A percentile compares a stretch with the other conserved stretches of the same genome.
phyloP scores from a whole-genome alignment of 2,113 vertebrate genomes.

The Scalopus aquaticus region DNA sequence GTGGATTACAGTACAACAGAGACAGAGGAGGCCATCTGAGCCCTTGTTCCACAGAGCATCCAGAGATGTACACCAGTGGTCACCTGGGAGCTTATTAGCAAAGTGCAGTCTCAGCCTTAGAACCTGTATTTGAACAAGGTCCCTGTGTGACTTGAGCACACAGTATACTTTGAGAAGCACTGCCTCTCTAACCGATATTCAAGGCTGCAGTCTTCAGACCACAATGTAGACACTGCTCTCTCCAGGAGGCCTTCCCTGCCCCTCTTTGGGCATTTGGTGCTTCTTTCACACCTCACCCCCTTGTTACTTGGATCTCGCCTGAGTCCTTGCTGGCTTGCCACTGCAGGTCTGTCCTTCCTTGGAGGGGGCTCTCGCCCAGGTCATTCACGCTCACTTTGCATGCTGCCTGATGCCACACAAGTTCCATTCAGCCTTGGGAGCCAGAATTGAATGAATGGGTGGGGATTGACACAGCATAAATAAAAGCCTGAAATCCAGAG shows the following conservation, averaged over 20 bases:
- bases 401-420: accelerated
- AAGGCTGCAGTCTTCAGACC: not conserved
- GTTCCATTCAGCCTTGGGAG: not conserved
- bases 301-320: not conserved
- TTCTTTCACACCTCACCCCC: too few species aligned
- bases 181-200: not conserved
- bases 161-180: not conserved
- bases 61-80: not conserved
- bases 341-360: not conserved
- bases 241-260: not conserved
- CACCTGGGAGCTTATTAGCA: not conserved
- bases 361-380: not conserved
- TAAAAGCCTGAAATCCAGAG: not conserved
- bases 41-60: not conserved
- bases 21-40: not conserved
- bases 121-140: not conserved
- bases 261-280: not conserved
- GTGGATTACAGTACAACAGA: not conserved
- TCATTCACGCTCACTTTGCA: not conserved
- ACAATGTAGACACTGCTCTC: not conserved
- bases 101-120: not conserved
- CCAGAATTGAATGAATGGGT: not conserved
- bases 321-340: not conserved
- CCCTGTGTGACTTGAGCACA: not conserved
- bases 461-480: not conserved